phyloP scores from a whole-genome alignment of 2,797 vertebrate species.

The Sebastes hopkinsi region DNA sequence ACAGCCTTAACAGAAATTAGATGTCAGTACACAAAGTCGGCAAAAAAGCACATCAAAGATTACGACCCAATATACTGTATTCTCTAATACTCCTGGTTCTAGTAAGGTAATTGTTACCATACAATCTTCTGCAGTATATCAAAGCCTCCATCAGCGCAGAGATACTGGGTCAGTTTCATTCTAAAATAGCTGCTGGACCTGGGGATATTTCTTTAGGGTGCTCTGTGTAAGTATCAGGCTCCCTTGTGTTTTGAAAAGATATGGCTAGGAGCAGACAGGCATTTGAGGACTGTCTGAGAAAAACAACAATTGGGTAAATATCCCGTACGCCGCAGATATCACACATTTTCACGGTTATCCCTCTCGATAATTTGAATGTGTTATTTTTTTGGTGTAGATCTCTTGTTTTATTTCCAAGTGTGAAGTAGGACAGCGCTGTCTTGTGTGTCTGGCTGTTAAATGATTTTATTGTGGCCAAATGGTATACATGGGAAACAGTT shows the following conservation, averaged over 20 bases:
- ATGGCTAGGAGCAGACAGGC: constrained; percentile 42
- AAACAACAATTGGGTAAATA: constrained; percentile 54
- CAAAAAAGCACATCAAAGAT: constrained; percentile 3
- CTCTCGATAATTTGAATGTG: constrained; percentile 36
- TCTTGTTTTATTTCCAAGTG: neutral
- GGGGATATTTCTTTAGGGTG: constrained; percentile 45
- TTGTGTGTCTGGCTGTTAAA: neutral
- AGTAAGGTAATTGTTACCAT: constrained; percentile 21
- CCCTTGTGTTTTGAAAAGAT: constrained; percentile 54
- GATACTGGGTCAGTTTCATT: constrained; percentile 21
- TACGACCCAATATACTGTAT: constrained; percentile 3
- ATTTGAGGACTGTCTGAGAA: constrained; percentile 40
- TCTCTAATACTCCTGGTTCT: constrained; percentile 11
- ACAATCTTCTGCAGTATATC: constrained; percentile 19
- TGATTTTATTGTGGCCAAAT: neutral
- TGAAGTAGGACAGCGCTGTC: constrained; percentile 3
- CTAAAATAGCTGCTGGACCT: constrained; percentile 42
- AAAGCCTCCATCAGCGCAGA: constrained; percentile 27
- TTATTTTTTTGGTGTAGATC: constrained; percentile 18
- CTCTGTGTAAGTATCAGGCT: constrained; percentile 27
- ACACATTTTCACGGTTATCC: constrained; percentile 37
- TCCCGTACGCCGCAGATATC: constrained; percentile 42
- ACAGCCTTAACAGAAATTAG: constrained; percentile 1
- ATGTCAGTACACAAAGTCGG: neutral
- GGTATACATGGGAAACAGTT: neutral